phyloP scores from a whole-genome alignment of 2,888 invertebrate genomes.

The Megalurothrips usitatus region DNA sequence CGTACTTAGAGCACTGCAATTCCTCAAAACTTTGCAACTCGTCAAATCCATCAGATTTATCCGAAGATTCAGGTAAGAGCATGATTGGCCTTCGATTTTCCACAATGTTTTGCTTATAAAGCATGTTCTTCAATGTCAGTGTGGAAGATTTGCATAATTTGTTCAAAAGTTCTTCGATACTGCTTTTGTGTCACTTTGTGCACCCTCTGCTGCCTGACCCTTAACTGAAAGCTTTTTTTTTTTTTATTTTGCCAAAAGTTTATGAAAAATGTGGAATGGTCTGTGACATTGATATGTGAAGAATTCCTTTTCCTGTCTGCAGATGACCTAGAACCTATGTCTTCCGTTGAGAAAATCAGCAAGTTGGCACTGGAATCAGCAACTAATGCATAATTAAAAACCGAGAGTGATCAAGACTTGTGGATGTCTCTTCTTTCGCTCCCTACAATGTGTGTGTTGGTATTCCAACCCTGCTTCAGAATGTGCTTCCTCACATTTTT shows the following conservation, averaged over 20 bases:
- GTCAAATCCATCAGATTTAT: neutral
- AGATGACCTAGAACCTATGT: neutral
- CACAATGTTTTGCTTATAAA: no score
- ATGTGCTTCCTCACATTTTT: no score
- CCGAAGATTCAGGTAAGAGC: slow-evolving; percentile 30
- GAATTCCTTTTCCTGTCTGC: slow-evolving; percentile 28
- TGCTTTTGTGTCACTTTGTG: neutral
- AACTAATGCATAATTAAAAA: neutral
- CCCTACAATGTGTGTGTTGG: neutral
- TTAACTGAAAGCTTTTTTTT: neutral
- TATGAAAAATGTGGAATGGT: neutral
- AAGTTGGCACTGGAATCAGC: neutral
- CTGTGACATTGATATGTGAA: slow-evolving; percentile 23
- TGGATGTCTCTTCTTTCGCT: neutral
- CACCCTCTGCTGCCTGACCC: neutral
- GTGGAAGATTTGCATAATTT: neutral
- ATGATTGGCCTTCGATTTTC: neutral
- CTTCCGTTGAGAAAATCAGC: neutral
- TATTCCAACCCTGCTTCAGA: no score
- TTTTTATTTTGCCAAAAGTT: neutral
- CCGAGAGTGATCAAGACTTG: neutral
- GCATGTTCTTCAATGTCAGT: neutral
- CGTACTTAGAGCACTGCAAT: slow-evolving; percentile 54
- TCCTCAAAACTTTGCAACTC: neutral
- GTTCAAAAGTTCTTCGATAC: neutral